Base-by-base conservation (phyloP, 2,888 invertebrate species). In the Cryptus armator region DNA sequence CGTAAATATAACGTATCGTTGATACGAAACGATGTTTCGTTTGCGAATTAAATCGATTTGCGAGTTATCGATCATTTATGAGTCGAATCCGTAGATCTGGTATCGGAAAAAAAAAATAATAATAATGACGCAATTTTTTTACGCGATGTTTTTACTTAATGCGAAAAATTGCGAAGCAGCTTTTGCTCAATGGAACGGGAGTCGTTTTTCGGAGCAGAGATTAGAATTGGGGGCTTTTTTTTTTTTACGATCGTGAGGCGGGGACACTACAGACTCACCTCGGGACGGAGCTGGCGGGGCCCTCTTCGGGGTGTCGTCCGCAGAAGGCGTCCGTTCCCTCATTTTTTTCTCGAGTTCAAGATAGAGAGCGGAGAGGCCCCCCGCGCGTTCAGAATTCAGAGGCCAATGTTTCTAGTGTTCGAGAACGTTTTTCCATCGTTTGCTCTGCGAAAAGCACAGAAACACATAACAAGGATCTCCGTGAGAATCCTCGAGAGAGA, bases 311-410 rank as follows among this genome's bases (percentile, higher is more conserved):
- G 93, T 92, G 90, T 93, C 93, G 90, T 93, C 93, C 90, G 92
- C 93, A 90, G 93, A 93, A 91, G 93, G 93, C 89, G 93, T 93
- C 88, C 93, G 91, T 89, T 93, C 93, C 92, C 93, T 93, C 93
- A 93, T 93, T 90, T 90, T 93, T 90, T 88, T 88, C 64, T 51
- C 43, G 66, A 19, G 66, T 14, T 37, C 37, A 16, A 19, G 19
- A 51, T 24, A 76, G 48, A 71, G 74, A 37, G 64, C 46, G 32
- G 75, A 81, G 37, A 37, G 37, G 37, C 37, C 70, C 56, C 64
- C 59, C 75, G 43, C 66, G 66, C 37, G 72, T 77, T 81, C 84
- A 85, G 78, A 85, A 68, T 91, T 91, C 89, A 90, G 88, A 90
- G 90, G 90, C 91, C 90, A 90, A 91, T 43, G 91, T 91, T 91